These are phyloP conservation scores for Unio pictorum DNA, from an alignment of 2,888 invertebrate species.

Conservation along the genomic window DNA sequence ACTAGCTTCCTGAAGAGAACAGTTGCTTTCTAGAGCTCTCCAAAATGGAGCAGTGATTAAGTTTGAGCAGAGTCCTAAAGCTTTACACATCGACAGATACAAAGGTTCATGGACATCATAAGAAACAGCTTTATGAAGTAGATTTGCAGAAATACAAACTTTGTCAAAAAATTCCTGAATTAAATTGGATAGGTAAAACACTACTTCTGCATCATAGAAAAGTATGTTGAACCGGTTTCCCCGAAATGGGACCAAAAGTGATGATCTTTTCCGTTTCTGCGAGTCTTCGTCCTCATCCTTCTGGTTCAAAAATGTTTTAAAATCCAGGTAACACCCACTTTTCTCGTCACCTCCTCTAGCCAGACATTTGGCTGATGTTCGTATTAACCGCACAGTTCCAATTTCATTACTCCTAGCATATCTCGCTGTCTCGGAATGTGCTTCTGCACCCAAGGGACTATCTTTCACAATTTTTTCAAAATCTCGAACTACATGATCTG, in stretches of 20 bases:
- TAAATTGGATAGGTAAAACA: background rate
- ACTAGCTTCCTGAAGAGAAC: too few species aligned
- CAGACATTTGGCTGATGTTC: constrained; percentile 17
- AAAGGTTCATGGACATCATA: too few species aligned
- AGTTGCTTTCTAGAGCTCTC: too few species aligned
- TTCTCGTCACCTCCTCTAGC: constrained; percentile 17
- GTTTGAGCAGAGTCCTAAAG: too few species aligned
- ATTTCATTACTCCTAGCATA: constrained; percentile 8
- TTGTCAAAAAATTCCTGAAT: too few species aligned
- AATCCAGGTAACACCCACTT: too few species aligned
- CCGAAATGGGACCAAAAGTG: constrained; percentile 7
- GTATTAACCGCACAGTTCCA: constrained; percentile 6
- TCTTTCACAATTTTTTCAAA: constrained; percentile 15
- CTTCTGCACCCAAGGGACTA: constrained; percentile 9
- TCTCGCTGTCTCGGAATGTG: constrained; percentile 2
- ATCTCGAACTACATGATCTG: constrained; percentile 7
- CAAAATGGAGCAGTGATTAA: too few species aligned
- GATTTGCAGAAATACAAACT: too few species aligned
- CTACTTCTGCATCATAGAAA: constrained; percentile 7
- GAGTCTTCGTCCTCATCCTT: background rate
- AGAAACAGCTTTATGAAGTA: too few species aligned
- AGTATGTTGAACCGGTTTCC: constrained; percentile 5
- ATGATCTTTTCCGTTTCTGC: too few species aligned
- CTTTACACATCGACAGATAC: too few species aligned
- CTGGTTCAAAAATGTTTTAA: too few species aligned